Base-by-base conservation (phyloP, 2,888 invertebrate species). In the Diaperis boleti region DNA sequence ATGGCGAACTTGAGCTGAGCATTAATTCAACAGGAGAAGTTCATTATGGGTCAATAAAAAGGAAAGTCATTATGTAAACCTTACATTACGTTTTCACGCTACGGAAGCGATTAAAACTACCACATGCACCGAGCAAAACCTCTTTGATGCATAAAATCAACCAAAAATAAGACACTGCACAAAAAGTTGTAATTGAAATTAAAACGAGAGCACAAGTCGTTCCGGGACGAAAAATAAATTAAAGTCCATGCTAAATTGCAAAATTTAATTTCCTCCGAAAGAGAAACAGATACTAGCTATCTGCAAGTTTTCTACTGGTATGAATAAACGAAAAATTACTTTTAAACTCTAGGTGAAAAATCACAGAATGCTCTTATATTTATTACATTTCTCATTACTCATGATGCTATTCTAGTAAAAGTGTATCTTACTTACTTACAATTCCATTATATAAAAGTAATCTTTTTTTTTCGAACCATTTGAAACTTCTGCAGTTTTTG, bases 31-130 rank as follows among this genome's bases (percentile, higher is more conserved):
- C 37, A 31, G 15, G 17, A 7, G n/a, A 7, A 18, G 17, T 18
- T 33, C 15, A 31, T 42, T 31, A n/a, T 6, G 47, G 37, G 45
- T 57, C 47, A 47, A 57, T 37, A 57, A 57, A 47, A 57, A 22
- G 17, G 37, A 57, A 55, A 55, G 33, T 57, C 47, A 47, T 57
- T 45, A 57, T 47, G 47, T 49, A 59, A 37, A 49, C 41, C 39
- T n/a, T 22, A 59, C 18, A 39, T 29, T 26, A 11, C 14, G 33
- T 10, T 17, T 54, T 57, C 56, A 57, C 56, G 56, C 56, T 45
- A 44, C 45, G 56, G 56, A 57, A 45, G 20, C 37, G 33, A 45
- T 45, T 59, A 49, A 59, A 57, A 45, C 26, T 42, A 55, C 13
- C 42, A 13, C 55, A 55, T 50, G 50, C 50, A 31, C 33, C n/a